Evolutionary conservation across 2,888 invertebrate genomes (phyloP), one percentile per base, ranked within the genome.

Genomic region (Metellina segmentata): DNA sequence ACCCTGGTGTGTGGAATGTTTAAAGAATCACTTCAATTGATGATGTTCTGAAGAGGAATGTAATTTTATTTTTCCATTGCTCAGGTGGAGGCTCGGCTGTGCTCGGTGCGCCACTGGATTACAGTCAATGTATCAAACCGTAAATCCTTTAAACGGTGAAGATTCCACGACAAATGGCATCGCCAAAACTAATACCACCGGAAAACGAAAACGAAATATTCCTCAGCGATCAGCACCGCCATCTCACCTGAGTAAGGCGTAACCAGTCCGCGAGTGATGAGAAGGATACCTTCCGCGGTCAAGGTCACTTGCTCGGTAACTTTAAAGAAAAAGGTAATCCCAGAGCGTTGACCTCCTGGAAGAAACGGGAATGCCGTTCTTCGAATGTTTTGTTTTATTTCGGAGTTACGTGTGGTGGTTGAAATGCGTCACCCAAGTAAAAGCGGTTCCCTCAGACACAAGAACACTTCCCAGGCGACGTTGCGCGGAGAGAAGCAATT

Each of bases 281-380:
- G 19, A n/a, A 72, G 78, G 77, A 75, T 75, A 52, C 83, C 53
- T 75, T 70, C 81, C 69, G 53, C 91, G 91, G 91, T 86, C 91
- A 91, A 91, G 91, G 91, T 91, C 91, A 91, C 69, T 51, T 71
- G n/a, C 20, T 82, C 79, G 48, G 61, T 34, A 71, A 79, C 77
- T 82, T 81, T 71, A 82, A 85, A 85, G 81, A 81, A 81, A 87
- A 85, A 91, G 91, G 91, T 91, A 91, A 91, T 75, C 49, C 48
- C 19, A 91, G 91, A 86, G 16, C 91, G 69, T 91, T 91, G 91
- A 91, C 91, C 91, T 75, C 74, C 52, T 49, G 48, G 11, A 16
- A 70, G 7, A 19, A 81, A 16, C 79, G 79, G 72, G 90, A 85
- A 85, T 85, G 78, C 79, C 77, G 53, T 16, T 69, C 52, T 71